Conservation (phyloP, 1,140 invertebrate species). For the Ridgeia piscesae region DNA sequence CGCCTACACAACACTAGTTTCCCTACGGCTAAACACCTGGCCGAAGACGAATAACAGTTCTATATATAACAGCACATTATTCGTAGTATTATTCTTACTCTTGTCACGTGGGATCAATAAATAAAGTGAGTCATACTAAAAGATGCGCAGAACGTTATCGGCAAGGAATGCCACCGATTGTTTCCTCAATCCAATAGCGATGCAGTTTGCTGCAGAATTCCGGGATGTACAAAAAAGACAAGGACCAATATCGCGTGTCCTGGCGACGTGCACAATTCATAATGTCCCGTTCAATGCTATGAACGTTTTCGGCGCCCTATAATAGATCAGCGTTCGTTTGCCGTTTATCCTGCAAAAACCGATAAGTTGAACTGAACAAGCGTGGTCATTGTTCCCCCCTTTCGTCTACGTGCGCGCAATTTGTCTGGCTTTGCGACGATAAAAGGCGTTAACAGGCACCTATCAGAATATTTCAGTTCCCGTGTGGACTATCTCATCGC, state of each 20-base stretch:
- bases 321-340: not conserved
- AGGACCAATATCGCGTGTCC: not conserved
- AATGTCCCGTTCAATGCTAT: not conserved
- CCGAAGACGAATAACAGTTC: too few species aligned
- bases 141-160: too few species aligned
- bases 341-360: not conserved
- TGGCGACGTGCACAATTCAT: not conserved
- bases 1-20: too few species aligned
- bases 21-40: too few species aligned
- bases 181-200: not conserved
- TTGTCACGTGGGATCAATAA: too few species aligned
- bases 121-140: too few species aligned
- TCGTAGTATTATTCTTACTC: too few species aligned
- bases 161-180: too few species aligned
- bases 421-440: not conserved
- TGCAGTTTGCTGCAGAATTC: not conserved
- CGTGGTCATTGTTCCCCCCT: not conserved
- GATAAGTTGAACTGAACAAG: not conserved
- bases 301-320: not conserved
- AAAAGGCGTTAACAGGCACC: not conserved
- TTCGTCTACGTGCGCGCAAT: not conserved
- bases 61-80: too few species aligned
- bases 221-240: not conserved
- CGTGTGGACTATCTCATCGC: not conserved
- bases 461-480: not conserved